Conservation (phyloP, 1,140 invertebrate species). For the Himalopsyche phryganea region DNA sequence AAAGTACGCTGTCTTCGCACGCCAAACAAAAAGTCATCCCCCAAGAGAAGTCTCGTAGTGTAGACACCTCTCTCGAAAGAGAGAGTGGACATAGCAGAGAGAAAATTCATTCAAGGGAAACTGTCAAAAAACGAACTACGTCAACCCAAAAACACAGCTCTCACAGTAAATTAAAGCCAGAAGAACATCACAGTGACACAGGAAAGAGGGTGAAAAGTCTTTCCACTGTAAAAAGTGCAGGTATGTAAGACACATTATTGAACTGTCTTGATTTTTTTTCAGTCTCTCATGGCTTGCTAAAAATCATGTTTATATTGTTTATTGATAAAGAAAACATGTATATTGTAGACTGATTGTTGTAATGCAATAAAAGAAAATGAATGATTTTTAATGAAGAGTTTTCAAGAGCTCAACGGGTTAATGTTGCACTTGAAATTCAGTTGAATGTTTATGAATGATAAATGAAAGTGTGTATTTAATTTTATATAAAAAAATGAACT, state of each 20-base stretch:
- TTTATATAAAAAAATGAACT: too few species aligned
- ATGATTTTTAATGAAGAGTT: too few species aligned
- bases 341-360: too few species aligned
- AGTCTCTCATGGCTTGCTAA: too few species aligned
- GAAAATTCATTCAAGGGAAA: constrained; percentile 10
- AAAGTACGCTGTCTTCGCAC: constrained; percentile 28
- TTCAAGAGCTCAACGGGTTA: too few species aligned
- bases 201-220: constrained; percentile 11
- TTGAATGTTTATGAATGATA: too few species aligned
- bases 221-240: constrained; percentile 3
- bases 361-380: too few species aligned
- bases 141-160: constrained; percentile 8
- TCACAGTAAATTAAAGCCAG: not conserved
- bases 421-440: too few species aligned
- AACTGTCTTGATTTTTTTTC: not conserved
- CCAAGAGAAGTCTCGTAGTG: constrained; percentile 23
- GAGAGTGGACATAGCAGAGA: constrained; percentile 18
- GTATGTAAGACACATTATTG: not conserved
- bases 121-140: too few species aligned
- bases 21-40: constrained; percentile 6
- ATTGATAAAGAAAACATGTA: too few species aligned
- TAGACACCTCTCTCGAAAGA: constrained; percentile 27
- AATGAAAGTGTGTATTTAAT: too few species aligned
- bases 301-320: too few species aligned
- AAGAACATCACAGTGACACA: constrained; percentile 13